These are phyloP conservation scores for Zootoca vivipara DNA, from an alignment of 2,113 vertebrate genomes.

Conservation along the genomic window DNA sequence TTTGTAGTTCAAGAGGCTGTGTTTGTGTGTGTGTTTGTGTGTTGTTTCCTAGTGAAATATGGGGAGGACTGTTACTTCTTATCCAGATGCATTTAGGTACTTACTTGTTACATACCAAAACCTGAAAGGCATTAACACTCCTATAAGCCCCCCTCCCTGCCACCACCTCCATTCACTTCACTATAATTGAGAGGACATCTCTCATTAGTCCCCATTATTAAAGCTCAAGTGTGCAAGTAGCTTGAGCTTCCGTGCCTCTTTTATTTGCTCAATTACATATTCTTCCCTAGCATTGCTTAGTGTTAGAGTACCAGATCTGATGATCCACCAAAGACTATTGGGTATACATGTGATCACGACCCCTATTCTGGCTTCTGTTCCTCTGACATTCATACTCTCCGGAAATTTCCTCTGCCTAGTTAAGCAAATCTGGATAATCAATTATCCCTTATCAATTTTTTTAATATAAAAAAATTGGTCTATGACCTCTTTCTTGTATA, in stretches of 20 bases:
- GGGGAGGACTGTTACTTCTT: constrained; percentile 53
- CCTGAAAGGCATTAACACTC: background rate
- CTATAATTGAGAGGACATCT: background rate
- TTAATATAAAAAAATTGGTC: constrained; percentile 41
- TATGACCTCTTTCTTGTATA: constrained; percentile 64
- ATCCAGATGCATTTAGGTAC: constrained; percentile 57
- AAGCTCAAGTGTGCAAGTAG: background rate
- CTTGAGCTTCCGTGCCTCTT: background rate
- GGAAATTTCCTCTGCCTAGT: constrained; percentile 60
- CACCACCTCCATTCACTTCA: background rate
- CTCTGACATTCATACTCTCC: constrained; percentile 39
- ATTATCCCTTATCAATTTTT: constrained; percentile 62
- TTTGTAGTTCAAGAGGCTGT: background rate
- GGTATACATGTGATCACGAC: background rate
- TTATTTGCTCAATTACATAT: background rate
- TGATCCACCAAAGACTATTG: background rate
- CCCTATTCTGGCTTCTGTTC: constrained; percentile 42
- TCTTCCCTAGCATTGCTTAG: background rate
- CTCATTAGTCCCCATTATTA: background rate
- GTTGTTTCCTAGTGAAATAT: constrained; percentile 56
- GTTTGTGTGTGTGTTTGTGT: background rate
- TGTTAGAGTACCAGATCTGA: rapidly evolving
- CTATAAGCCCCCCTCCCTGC: background rate
- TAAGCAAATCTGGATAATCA: constrained; percentile 72
- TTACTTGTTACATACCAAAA: constrained; percentile 58